Percentiles rank a stretch among this genome's conserved stretches.
phyloP scores from a whole-genome alignment of 2,113 vertebrate genomes.

The Sander vitreus region DNA sequence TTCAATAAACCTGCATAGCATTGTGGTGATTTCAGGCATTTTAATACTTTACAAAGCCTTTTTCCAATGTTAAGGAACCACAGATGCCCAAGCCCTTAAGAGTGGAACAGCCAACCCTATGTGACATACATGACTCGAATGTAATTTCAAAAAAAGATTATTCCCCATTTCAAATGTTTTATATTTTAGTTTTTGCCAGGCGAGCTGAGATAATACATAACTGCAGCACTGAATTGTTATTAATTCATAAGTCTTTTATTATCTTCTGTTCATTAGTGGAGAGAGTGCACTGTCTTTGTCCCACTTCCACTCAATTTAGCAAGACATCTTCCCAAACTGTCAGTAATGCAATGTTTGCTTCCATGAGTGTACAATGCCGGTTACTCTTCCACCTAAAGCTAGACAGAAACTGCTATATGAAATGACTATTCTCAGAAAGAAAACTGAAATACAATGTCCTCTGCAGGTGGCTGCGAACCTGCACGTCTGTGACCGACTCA shows the following conservation, averaged over 20 bases:
- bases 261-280: conserved; percentile 44
- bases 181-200: background rate
- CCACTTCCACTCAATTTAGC: conserved; percentile 46
- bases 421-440: conserved; percentile 9
- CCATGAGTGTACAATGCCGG: background rate
- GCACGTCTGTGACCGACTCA: too few species aligned
- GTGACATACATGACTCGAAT: background rate
- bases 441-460: background rate
- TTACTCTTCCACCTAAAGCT: background rate
- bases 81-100: background rate
- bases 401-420: background rate
- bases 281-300: conserved; percentile 17
- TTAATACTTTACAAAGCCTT: background rate
- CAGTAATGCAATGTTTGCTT: background rate
- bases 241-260: conserved; percentile 46
- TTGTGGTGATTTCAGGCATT: background rate
- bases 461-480: background rate
- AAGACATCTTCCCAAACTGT: conserved; percentile 15
- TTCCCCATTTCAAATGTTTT: background rate
- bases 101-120: background rate
- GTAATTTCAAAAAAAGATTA: background rate
- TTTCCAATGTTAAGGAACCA: background rate
- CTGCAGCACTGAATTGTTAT: conserved; percentile 37
- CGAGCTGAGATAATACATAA: conserved; percentile 18
- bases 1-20: background rate